Evolutionary conservation across 2,888 invertebrate genomes (phyloP), one percentile per base, ranked within the genome.

Genomic region (Drosophila siamana): DNA sequence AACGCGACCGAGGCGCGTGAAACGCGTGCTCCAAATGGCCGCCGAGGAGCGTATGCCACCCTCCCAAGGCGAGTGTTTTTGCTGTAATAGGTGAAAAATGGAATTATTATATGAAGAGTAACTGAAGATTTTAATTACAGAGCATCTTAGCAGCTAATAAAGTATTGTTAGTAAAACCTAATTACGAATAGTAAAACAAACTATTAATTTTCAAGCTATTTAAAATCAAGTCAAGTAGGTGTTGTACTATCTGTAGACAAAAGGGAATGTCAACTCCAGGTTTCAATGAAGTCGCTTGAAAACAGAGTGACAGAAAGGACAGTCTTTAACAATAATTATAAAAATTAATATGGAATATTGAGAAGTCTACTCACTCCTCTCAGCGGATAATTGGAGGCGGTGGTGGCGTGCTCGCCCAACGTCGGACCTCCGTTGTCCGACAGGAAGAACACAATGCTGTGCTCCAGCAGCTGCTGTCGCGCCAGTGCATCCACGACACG

Each of bases 361-460:
- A n/a, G n/a, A n/a, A n/a, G n/a, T 11, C 2, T 40, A 80, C 93
- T 92, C 92, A 95, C 96, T 26, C 97, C 97, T 91, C 96, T 93
- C 19, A 96, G 90, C 4, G 97, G 97, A 93, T 94, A 95, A 92
- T 96, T 96, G 19, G 96, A 96, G 15, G 95, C 96, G 56, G 94
- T 94, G 91, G 96, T 98, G 47, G 93, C 89, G 89, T 95, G 94
- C 44, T 94, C 83, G 0, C 97, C 97, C 55, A 93, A 91, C 0
- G 96, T 95, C 63, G 96, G 96, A 0, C 95, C 97, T 0, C 98
- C 97, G 90, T 98, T 98, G 90, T 98, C 98, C 5, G 97, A 96
- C 74, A 96, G 94, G 90, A 98, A 98, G 0, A 97, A 91, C 56
- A 98, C 93, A 26, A 98, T 94, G 0, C 97, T 96, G 90, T 98